Evolutionary conservation across 1,140 invertebrate genomes (phyloP).

Genomic region (Macrotrachela quadricornifera): DNA sequence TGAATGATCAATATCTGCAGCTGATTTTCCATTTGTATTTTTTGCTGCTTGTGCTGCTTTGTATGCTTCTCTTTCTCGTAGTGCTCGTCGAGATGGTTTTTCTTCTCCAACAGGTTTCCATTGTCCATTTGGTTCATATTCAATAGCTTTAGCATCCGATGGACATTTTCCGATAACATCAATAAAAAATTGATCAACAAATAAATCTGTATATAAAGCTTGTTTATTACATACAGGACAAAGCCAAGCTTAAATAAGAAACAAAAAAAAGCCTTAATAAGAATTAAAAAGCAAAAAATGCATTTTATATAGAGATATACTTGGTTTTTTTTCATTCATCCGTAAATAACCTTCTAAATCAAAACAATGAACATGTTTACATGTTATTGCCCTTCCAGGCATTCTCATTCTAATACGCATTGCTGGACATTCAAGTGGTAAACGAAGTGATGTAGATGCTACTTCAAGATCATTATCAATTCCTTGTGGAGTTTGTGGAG

Average conservation of each 20-base stretch:
- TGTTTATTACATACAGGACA: slow-evolving; percentile 88
- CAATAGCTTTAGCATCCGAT: too few species aligned
- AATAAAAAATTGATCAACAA: slow-evolving; percentile 53
- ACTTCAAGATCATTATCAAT: slow-evolving; percentile 2
- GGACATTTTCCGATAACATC: background rate
- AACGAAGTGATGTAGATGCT: slow-evolving; percentile 37
- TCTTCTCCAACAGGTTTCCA: too few species aligned
- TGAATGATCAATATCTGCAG: too few species aligned
- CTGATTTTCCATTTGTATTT: too few species aligned
- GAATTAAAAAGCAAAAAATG: too few species aligned
- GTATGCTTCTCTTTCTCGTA: too few species aligned
- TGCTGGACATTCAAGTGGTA: slow-evolving; percentile 44
- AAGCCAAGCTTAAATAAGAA: slow-evolving; percentile 47
- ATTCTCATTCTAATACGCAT: slow-evolving; percentile 77
- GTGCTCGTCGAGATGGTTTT: too few species aligned
- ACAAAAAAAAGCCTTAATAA: too few species aligned
- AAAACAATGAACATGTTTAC: slow-evolving; percentile 88
- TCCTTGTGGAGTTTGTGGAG: too few species aligned
- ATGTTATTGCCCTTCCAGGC: slow-evolving; percentile 66
- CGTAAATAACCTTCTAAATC: slow-evolving; percentile 77
- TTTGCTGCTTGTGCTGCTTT: too few species aligned
- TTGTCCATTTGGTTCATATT: too few species aligned
- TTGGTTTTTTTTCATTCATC: slow-evolving; percentile 96
- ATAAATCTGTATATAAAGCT: slow-evolving; percentile 63
- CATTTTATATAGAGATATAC: too few species aligned